phyloP scores from a whole-genome alignment of 2,888 invertebrate genomes.

The Machimus atricapillus region DNA sequence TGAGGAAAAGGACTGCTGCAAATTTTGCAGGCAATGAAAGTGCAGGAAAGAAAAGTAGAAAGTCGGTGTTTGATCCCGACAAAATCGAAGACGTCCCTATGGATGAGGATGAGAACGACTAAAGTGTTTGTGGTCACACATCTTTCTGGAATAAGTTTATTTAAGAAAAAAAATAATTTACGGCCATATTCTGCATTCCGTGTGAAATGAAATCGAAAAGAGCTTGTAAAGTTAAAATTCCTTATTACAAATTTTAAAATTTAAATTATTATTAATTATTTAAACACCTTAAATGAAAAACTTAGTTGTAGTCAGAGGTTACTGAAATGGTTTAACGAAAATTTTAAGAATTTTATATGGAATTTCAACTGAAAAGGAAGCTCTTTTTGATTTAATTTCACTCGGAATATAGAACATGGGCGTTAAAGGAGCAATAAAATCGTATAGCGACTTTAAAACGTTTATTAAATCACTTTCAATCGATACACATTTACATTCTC shows the following conservation, averaged over 20 bases:
- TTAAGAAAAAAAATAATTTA: background rate
- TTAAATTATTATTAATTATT: no score
- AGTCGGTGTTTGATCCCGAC: slow-evolving; percentile 61
- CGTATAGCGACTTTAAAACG: background rate
- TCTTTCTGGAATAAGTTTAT: background rate
- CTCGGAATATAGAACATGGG: no score
- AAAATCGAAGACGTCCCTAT: slow-evolving; percentile 45
- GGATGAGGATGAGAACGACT: slow-evolving; percentile 50
- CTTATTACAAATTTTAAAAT: no score
- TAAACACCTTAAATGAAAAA: no score
- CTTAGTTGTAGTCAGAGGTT: no score
- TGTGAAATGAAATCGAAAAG: no score
- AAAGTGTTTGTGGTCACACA: background rate
- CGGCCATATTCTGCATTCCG: no score
- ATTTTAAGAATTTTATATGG: no score
- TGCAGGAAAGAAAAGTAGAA: slow-evolving; percentile 60
- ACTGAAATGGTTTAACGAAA: no score
- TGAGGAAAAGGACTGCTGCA: slow-evolving; percentile 86
- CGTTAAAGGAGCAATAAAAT: background rate
- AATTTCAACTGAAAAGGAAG: no score
- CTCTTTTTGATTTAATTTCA: no score
- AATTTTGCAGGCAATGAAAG: slow-evolving; percentile 63
- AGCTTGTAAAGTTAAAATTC: no score
- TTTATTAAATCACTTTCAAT: slow-evolving; percentile 29
- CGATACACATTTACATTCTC: slow-evolving; percentile 19